Percentiles rank a stretch among this genome's conserved stretches.
phyloP scores from a whole-genome alignment of 2,888 invertebrate species.

The Rhagium mordax region DNA sequence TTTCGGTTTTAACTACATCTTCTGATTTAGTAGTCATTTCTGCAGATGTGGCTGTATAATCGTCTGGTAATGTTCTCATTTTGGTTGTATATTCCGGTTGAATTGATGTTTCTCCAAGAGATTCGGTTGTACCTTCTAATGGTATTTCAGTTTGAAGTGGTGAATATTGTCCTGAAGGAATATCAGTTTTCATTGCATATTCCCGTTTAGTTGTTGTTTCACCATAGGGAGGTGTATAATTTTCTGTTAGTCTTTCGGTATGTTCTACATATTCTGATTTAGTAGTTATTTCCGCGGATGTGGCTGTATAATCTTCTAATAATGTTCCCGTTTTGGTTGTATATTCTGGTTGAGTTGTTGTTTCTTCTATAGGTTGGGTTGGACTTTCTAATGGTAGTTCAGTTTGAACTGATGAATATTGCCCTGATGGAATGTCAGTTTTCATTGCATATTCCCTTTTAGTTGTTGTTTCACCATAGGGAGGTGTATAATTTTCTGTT shows the following conservation, averaged over 20 bases:
- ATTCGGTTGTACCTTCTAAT: not conserved
- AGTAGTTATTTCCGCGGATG: not conserved
- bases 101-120: not conserved
- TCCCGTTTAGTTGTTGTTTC: not conserved
- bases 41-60: not conserved
- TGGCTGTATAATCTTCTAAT: not conserved
- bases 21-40: not conserved
- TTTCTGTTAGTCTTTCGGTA: not conserved
- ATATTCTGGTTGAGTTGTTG: not conserved
- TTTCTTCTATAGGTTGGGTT: not conserved
- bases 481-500: not conserved
- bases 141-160: not conserved
- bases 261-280: not conserved
- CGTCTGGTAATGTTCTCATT: not conserved
- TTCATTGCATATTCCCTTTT: not conserved
- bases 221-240: not conserved
- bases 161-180: not conserved
- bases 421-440: too few relatives aligned
- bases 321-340: not conserved
- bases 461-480: not conserved
- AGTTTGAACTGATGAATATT: too few relatives aligned
- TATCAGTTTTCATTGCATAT: not conserved
- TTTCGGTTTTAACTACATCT: not conserved
- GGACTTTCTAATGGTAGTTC: not conserved
- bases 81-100: not conserved